These are phyloP conservation scores for Thaumetopoea pityocampa DNA, from an alignment of 1,140 invertebrate genomes.

Conservation along the genomic window DNA sequence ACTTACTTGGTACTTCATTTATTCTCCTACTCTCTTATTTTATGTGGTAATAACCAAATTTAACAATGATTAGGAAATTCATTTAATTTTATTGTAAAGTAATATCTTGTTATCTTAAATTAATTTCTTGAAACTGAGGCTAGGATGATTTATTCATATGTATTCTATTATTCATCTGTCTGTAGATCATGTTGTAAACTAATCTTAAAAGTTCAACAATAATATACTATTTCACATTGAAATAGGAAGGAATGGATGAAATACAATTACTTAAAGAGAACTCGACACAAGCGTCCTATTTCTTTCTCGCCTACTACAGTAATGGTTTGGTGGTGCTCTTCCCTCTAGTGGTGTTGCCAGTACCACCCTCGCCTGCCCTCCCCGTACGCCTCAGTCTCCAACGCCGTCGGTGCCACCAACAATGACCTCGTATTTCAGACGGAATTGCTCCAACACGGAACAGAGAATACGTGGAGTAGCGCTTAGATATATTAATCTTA, in stretches of 20 bases:
- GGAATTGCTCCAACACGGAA: slow-evolving; percentile 71
- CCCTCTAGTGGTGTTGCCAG: slow-evolving; percentile 33
- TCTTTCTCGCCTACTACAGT: slow-evolving; percentile 62
- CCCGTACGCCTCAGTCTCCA: slow-evolving; percentile 36
- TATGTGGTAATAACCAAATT: too few relatives aligned
- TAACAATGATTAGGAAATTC: too few relatives aligned
- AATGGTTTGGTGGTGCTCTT: slow-evolving; percentile 58
- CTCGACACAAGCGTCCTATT: slow-evolving; percentile 60
- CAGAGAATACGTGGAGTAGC: slow-evolving; percentile 60
- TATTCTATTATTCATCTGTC: too few relatives aligned
- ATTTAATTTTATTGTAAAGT: too few relatives aligned
- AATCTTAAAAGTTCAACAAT: slow-evolving; percentile 31
- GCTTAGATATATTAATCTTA: slow-evolving; percentile 15
- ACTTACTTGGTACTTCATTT: too few relatives aligned
- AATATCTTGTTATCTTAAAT: too few relatives aligned
- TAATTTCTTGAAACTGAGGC: too few relatives aligned
- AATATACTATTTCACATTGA: slow-evolving; percentile 30
- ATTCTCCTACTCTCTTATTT: too few relatives aligned
- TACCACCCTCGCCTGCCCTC: slow-evolving; percentile 32
- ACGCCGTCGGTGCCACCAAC: slow-evolving; percentile 64
- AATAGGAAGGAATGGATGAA: slow-evolving; percentile 53
- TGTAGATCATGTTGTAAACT: too few relatives aligned
- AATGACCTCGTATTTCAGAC: slow-evolving; percentile 73
- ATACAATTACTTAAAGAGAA: slow-evolving; percentile 68
- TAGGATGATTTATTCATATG: too few relatives aligned